Base-by-base conservation (phyloP, 2,888 invertebrate genomes). In the Tachina lurida region DNA sequence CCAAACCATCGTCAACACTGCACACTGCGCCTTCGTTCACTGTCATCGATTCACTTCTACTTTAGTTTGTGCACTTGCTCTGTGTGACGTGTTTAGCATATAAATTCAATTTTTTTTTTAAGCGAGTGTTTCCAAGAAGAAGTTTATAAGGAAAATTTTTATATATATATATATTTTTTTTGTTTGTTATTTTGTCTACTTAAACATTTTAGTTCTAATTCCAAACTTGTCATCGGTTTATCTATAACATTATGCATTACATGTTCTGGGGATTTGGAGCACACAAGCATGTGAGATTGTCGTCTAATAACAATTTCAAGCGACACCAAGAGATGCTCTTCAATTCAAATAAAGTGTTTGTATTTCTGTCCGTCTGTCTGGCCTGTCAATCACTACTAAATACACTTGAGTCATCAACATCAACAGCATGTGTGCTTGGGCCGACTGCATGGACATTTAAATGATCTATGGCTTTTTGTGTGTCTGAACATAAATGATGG, bases 241-340 rank as follows among this genome's bases (percentile, higher is more conserved):
- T 77, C 77, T 77, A 22, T 78, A 78, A 74, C 83, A 84, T 78
- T 84, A 84, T 84, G 47, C 77, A 73, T 77, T 84, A 67, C 77
- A 84, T 84, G 78, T 84, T 73, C 77, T 78, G 54, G 73, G 77
- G 77, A 84, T 84, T 84, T 84, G 45, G 77, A 78, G 73, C 83
- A 84, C 83, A 84, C 60, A 77, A 54, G 45, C 73, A 73, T 73
- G 67, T 60, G 60, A 68, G 60, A 68, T 45, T 68, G 68, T 68
- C 54, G 68, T 68, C 73, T 78, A 67, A 78, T 73, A 78, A 73
- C 73, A 78, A 78, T 84, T 73, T 67, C 8, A 68, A 78, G 17
- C 43, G 77, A 83, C 71, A 67, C 71, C 45, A 63, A 73, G 65
- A 65, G 71, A 78, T 60, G 83, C 58, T 84, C 49, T 67, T 84